Evolutionary conservation across 1,140 invertebrate genomes (phyloP).

Genomic region (Copidosoma floridanum): DNA sequence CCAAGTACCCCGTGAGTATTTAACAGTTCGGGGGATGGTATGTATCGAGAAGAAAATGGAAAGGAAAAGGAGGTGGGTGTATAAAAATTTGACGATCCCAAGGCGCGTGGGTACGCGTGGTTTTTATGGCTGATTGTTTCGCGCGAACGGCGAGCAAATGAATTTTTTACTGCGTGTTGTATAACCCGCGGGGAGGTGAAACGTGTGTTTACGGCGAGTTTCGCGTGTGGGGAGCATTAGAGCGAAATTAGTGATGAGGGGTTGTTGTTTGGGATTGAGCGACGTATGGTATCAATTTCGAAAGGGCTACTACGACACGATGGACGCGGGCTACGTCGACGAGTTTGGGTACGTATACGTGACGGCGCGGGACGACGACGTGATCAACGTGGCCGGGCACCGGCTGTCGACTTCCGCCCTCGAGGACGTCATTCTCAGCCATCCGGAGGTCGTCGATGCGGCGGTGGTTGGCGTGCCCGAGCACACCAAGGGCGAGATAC

Average conservation of each 20-base stretch:
- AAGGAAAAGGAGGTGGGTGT: not conserved
- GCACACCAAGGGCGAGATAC: conserved; percentile 83
- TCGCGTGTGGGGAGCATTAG: too few species aligned
- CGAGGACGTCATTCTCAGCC: conserved; percentile 84
- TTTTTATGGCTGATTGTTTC: too few species aligned
- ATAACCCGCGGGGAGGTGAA: too few species aligned
- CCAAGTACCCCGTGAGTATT: conserved; percentile 70
- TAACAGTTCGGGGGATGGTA: not conserved
- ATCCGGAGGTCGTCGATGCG: conserved; percentile 78
- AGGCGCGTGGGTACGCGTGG: not conserved
- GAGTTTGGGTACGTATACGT: conserved; percentile 84
- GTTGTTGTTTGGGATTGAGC: too few species aligned
- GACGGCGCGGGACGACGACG: conserved; percentile 87
- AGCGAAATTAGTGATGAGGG: too few species aligned
- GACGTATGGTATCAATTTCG: too few species aligned
- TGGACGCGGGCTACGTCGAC: conserved; percentile 88
- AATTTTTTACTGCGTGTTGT: too few species aligned
- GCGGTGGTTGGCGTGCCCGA: conserved; percentile 89
- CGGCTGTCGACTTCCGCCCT: conserved; percentile 82
- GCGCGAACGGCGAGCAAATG: too few species aligned
- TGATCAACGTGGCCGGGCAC: conserved; percentile 95
- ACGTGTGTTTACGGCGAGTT: too few species aligned
- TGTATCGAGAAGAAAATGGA: too few species aligned
- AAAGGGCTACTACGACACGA: conserved; percentile 97
- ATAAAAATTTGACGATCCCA: not conserved